These are phyloP conservation scores for Drosophila dives DNA, from an alignment of 2,888 invertebrate genomes.

Conservation along the genomic window DNA sequence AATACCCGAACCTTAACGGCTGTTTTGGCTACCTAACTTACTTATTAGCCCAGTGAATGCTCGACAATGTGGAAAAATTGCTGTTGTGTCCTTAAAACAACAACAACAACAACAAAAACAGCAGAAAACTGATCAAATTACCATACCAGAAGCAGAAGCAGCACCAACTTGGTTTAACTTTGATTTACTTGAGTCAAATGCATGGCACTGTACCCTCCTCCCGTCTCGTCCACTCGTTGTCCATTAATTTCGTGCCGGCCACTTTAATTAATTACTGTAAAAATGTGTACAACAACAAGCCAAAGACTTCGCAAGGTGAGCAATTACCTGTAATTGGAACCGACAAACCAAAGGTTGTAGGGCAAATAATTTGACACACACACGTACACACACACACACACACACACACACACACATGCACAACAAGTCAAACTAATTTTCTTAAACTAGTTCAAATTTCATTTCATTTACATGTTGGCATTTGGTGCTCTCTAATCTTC, in stretches of 20 bases:
- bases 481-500: background rate
- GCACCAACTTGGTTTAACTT: slow-evolving; percentile 46
- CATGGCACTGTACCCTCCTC: slow-evolving; percentile 14
- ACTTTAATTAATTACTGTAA: slow-evolving; percentile 46
- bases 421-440: background rate
- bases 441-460: background rate
- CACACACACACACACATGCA: background rate
- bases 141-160: slow-evolving; percentile 17
- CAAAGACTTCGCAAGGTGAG: background rate
- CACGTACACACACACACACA: background rate
- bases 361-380: background rate
- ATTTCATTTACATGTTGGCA: background rate
- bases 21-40: slow-evolving; percentile 23
- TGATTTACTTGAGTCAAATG: slow-evolving; percentile 67
- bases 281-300: slow-evolving; percentile 10
- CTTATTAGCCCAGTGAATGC: slow-evolving; percentile 63
- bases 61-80: slow-evolving; percentile 63
- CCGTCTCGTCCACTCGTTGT: background rate
- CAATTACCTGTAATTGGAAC: slow-evolving; percentile 22
- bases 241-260: slow-evolving; percentile 32
- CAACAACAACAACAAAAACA: slow-evolving; percentile 2
- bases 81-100: slow-evolving; percentile 41
- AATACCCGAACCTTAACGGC: slow-evolving; percentile 19
- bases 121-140: slow-evolving; percentile 61
- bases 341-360: background rate